phyloP scores from a whole-genome alignment of 1,140 invertebrate genomes.

The Batillaria attramentaria region DNA sequence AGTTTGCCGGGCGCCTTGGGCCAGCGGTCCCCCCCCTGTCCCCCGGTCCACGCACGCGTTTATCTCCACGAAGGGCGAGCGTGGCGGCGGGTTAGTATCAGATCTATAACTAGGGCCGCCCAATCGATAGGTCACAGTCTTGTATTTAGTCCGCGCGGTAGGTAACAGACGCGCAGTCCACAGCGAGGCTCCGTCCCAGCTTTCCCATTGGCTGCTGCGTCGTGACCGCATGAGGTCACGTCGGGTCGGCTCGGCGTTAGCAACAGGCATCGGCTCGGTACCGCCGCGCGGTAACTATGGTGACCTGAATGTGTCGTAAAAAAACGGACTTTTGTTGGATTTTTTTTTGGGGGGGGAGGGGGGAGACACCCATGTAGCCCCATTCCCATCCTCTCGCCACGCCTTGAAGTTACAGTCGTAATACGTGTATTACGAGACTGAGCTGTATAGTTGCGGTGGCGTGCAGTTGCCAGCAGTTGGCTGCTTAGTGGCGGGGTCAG shows the following conservation, averaged over 20 bases:
- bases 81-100: not conserved
- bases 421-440: no score
- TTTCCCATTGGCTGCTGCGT: slow-evolving; percentile 21
- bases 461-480: no score
- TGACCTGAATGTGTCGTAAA: not conserved
- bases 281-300: not conserved
- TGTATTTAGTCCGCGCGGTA: slow-evolving; percentile 32
- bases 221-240: slow-evolving; percentile 25
- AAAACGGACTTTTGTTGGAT: not conserved
- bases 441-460: no score
- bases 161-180: slow-evolving; percentile 24
- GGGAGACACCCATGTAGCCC: no score
- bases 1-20: not conserved
- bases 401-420: no score
- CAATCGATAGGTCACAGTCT: slow-evolving; percentile 31
- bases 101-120: not conserved
- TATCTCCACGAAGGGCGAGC: not conserved
- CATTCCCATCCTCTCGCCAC: no score
- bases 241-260: slow-evolving; percentile 15
- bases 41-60: not conserved
- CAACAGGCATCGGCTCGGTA: slow-evolving; percentile 22
- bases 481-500: no score
- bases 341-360: not conserved
- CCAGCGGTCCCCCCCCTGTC: not conserved
- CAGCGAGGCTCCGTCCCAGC: slow-evolving; percentile 26